Percentiles rank a stretch among this genome's conserved stretches.
Conservation (phyloP, 2,888 invertebrate genomes). For the Notodonta dromedarius region DNA sequence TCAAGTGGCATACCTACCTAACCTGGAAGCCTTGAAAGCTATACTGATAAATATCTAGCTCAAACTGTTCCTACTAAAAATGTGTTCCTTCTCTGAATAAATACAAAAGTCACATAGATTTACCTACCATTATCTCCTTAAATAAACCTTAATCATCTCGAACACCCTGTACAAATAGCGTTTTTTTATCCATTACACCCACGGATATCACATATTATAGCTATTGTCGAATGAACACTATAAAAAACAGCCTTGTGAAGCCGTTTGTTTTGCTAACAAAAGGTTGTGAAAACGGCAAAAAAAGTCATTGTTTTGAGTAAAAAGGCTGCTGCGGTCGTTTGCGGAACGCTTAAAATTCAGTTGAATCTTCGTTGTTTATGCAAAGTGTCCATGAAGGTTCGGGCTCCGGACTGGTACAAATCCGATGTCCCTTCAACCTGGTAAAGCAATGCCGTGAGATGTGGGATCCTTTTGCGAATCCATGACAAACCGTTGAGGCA, state of each 20-base stretch:
- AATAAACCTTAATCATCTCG: background rate
- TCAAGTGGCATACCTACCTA: too few relatives aligned
- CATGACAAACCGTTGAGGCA: conserved; percentile 24
- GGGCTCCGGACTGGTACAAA: background rate
- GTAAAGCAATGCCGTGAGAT: conserved; percentile 26
- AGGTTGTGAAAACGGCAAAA: conserved; percentile 24
- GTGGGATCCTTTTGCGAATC: conserved; percentile 20
- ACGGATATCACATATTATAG: background rate
- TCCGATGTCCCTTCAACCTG: conserved; percentile 26
- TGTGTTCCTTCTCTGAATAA: too few relatives aligned
- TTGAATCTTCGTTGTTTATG: background rate
- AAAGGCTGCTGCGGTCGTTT: conserved; percentile 2
- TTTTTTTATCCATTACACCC: background rate
- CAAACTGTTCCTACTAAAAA: too few relatives aligned
- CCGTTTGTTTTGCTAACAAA: conserved; percentile 28
- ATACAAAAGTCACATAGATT: too few relatives aligned
- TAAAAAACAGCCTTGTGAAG: conserved; percentile 22
- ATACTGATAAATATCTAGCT: too few relatives aligned
- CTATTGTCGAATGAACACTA: background rate
- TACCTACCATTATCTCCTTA: background rate
- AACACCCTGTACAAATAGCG: background rate
- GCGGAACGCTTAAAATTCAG: background rate
- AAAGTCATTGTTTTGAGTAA: conserved; percentile 10
- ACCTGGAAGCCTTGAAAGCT: too few relatives aligned
- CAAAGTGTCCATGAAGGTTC: background rate